Percentiles rank a stretch among this genome's conserved stretches.
phyloP scores from a whole-genome alignment of 2,888 invertebrate genomes.

The Amaurobius ferox region DNA sequence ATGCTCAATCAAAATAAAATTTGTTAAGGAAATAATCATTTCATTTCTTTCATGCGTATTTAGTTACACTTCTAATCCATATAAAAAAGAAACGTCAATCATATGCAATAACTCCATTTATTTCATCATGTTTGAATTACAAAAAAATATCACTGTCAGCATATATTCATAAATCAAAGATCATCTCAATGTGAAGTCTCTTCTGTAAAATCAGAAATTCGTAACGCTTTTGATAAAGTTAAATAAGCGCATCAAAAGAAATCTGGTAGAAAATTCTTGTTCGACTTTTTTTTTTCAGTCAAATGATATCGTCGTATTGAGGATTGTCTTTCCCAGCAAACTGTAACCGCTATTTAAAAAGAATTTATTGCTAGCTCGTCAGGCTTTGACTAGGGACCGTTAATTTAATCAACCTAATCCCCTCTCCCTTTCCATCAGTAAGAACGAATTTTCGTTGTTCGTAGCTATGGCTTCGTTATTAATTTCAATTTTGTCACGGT shows the following conservation, averaged over 20 bases:
- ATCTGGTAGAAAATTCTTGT: neutral
- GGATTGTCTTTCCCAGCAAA: constrained; percentile 24
- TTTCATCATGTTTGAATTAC: neutral
- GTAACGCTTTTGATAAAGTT: neutral
- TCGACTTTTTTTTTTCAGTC: constrained; percentile 1
- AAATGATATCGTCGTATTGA: neutral
- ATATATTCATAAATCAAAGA: neutral
- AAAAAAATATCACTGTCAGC: neutral
- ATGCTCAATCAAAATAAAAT: too few species aligned
- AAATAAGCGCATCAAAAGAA: neutral
- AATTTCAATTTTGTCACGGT: constrained; percentile 67
- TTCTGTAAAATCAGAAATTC: neutral
- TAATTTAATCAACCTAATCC: constrained; percentile 60
- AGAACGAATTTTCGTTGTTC: constrained; percentile 57
- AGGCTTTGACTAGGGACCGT: constrained; percentile 55
- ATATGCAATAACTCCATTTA: neutral
- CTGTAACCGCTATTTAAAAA: constrained; percentile 62
- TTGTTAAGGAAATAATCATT: too few species aligned
- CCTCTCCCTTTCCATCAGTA: constrained; percentile 5
- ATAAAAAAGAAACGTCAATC: neutral
- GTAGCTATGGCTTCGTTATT: constrained; percentile 55
- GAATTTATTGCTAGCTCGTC: constrained; percentile 40
- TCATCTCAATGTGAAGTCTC: neutral
- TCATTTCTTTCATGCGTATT: too few species aligned
- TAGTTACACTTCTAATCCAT: too few species aligned